Percentiles rank a stretch among this genome's conserved stretches.
These are phyloP conservation scores for Taenioides sp. DNA, from an alignment of 2,797 vertebrate species.

Conservation along the genomic window DNA sequence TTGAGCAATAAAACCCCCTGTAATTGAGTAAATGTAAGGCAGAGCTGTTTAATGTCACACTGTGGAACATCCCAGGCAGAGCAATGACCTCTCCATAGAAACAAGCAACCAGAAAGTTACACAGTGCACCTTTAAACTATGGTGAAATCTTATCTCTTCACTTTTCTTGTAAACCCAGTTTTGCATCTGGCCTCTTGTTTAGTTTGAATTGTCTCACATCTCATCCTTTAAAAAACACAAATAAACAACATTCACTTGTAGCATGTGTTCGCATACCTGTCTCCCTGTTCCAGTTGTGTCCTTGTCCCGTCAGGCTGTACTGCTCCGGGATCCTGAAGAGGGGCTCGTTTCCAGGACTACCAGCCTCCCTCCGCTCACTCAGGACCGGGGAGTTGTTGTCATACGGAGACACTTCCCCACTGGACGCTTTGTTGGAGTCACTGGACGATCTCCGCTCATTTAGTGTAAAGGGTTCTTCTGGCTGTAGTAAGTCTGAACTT, in stretches of 20 bases:
- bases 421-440: conserved; percentile 94
- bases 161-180: too few relatives aligned
- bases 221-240: not conserved
- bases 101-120: too few relatives aligned
- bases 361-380: conserved; percentile 83
- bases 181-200: too few relatives aligned
- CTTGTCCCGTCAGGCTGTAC: conserved; percentile 75
- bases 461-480: conserved; percentile 81
- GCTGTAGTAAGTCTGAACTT: conserved; percentile 84
- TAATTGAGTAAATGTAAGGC: too few relatives aligned
- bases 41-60: too few relatives aligned
- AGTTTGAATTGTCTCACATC: too few relatives aligned
- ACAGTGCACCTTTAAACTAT: too few relatives aligned
- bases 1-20: too few relatives aligned
- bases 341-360: conserved; percentile 74
- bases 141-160: too few relatives aligned
- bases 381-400: conserved; percentile 96
- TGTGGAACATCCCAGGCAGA: too few relatives aligned
- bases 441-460: conserved; percentile 90
- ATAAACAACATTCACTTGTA: not conserved
- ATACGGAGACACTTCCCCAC: conserved; percentile 94
- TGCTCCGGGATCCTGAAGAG: conserved; percentile 82
- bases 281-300: conserved; percentile 80
- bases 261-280: conserved; percentile 9
- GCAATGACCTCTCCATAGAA: too few relatives aligned